A percentile compares a stretch with the other conserved stretches of the same genome.
phyloP scores from a whole-genome alignment of 2,888 invertebrate genomes.

The Anaspis maculata region DNA sequence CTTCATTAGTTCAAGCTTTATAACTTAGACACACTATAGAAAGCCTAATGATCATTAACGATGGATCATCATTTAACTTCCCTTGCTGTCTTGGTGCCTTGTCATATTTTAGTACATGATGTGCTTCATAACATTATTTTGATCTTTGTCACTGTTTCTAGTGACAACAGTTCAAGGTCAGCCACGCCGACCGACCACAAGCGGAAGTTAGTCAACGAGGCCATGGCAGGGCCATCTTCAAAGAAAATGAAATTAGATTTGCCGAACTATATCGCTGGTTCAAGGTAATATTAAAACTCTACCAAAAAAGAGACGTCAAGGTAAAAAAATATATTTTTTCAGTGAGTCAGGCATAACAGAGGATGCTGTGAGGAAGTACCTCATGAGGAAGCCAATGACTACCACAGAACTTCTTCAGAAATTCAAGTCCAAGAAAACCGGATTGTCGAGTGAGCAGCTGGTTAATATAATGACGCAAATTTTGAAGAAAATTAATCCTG shows the following conservation, averaged over 20 bases:
- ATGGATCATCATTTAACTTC: too few species aligned
- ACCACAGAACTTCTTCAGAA: constrained; percentile 92
- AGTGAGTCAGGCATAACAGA: constrained; percentile 88
- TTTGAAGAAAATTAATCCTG: constrained; percentile 88
- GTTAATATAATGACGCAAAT: constrained; percentile 93
- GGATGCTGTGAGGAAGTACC: constrained; percentile 87
- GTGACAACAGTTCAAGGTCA: constrained; percentile 49
- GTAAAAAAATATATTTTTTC: too few species aligned
- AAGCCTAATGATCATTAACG: too few species aligned
- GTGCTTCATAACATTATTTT: too few species aligned
- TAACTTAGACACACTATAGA: too few species aligned
- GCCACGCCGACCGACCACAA: constrained; percentile 45
- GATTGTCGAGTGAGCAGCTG: constrained; percentile 80
- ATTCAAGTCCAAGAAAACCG: constrained; percentile 90
- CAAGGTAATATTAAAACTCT: constrained; percentile 33
- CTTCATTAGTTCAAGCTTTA: too few species aligned
- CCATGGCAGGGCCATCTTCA: constrained; percentile 42
- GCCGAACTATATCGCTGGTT: constrained; percentile 44
- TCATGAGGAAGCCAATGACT: constrained; percentile 96
- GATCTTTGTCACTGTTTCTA: too few species aligned
- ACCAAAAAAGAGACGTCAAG: too few species aligned
- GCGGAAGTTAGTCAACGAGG: constrained; percentile 39
- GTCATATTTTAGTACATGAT: too few species aligned
- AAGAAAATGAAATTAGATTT: constrained; percentile 51
- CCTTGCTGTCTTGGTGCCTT: too few species aligned